Evolutionary conservation across 2,888 invertebrate genomes (phyloP).

Genomic region (Yponomeuta sedellus): DNA sequence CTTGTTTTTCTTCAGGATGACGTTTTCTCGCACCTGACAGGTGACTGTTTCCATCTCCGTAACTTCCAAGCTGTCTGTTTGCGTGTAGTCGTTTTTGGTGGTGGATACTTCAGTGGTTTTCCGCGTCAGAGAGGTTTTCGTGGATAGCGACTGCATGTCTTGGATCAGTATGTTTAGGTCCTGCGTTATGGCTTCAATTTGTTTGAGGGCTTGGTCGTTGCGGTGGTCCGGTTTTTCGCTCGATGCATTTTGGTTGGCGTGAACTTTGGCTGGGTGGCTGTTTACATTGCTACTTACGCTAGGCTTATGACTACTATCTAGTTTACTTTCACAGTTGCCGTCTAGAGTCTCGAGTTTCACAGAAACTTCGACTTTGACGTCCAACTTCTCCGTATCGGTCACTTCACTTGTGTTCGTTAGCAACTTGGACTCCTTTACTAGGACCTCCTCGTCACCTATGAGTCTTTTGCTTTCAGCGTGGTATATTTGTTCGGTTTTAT

Average conservation of each 20-base stretch:
- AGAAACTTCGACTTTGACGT: constrained; percentile 40
- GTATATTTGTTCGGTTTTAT: constrained; percentile 41
- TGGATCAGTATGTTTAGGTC: constrained; percentile 61
- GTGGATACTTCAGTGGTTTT: constrained; percentile 24
- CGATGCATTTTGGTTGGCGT: constrained; percentile 33
- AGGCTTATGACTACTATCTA: constrained; percentile 16
- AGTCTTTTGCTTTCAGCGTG: constrained; percentile 39
- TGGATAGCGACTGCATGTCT: constrained; percentile 54
- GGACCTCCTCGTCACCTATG: constrained; percentile 30
- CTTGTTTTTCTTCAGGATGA: constrained; percentile 70
- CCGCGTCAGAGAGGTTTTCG: constrained; percentile 30
- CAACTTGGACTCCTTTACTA: constrained; percentile 45
- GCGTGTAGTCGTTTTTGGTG: constrained; percentile 35
- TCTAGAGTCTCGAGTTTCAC: constrained; percentile 37
- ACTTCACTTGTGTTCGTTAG: constrained; percentile 40
- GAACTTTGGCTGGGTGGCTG: constrained; percentile 36
- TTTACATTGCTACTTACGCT: constrained; percentile 26
- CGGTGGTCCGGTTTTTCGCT: constrained; percentile 28
- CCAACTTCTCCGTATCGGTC: constrained; percentile 36
- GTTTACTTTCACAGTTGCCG: constrained; percentile 16
- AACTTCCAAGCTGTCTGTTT: constrained; percentile 25
- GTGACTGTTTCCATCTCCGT: constrained; percentile 41
- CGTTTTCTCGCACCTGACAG: constrained; percentile 51
- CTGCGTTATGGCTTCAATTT: constrained; percentile 57
- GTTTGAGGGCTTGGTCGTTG: constrained; percentile 44